phyloP scores from a whole-genome alignment of 2,797 vertebrate species.

The Halcyon smyrnensis region DNA sequence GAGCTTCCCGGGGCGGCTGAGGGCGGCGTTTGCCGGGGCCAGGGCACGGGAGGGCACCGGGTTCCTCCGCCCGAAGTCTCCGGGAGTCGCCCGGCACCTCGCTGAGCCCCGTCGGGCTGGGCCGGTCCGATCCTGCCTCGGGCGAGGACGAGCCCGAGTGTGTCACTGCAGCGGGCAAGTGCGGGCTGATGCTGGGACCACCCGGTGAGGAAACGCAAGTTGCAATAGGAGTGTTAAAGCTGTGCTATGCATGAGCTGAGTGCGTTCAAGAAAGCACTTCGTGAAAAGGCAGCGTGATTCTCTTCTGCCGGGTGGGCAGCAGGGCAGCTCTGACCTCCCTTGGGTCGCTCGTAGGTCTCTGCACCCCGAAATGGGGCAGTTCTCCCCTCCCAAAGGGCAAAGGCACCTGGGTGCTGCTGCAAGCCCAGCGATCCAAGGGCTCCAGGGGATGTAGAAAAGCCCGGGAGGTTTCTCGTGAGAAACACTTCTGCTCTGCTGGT shows the following conservation, averaged over 20 bases:
- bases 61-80: background rate
- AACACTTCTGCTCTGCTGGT: background rate
- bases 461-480: background rate
- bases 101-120: background rate
- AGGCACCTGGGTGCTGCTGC: background rate
- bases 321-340: background rate
- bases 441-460: background rate
- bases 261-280: rapidly evolving
- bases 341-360: background rate
- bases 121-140: background rate
- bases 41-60: background rate
- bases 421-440: background rate
- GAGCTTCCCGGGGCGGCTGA: background rate
- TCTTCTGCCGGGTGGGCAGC: background rate
- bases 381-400: background rate
- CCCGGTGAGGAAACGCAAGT: background rate
- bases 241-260: rapidly evolving
- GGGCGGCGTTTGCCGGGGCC: background rate
- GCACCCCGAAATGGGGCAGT: background rate
- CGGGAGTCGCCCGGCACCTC: background rate
- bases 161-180: background rate
- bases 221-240: rapidly evolving
- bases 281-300: background rate
- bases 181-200: background rate
- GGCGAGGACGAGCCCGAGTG: background rate